phyloP scores from a whole-genome alignment of 2,113 vertebrate genomes.

The Clupea harengus region DNA sequence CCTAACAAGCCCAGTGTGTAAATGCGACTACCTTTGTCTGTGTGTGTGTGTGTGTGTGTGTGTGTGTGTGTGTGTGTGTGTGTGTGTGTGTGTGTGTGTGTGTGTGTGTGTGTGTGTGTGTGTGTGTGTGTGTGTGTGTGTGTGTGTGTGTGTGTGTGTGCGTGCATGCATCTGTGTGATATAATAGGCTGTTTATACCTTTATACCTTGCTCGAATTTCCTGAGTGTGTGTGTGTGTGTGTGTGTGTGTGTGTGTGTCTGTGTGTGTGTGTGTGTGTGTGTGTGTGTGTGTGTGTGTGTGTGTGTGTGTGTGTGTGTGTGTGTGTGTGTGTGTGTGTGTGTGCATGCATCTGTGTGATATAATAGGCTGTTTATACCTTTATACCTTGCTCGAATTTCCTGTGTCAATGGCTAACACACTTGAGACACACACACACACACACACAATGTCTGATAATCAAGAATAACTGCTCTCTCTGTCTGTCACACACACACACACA shows the following conservation, averaged over 20 bases:
- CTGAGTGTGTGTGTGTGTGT: not conserved
- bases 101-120: not conserved
- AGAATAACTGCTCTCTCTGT: too few species aligned
- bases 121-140: not conserved
- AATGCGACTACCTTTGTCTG: not conserved
- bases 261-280: not conserved
- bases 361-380: not conserved
- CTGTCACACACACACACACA: too few species aligned
- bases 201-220: not conserved
- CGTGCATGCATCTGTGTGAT: too few species aligned
- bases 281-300: not conserved
- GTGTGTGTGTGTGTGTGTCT: conserved; percentile 14
- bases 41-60: not conserved
- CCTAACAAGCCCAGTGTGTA: not conserved
- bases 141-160: too few species aligned
- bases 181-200: not conserved
- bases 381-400: not conserved
- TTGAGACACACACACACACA: too few species aligned
- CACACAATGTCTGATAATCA: too few species aligned
- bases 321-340: too few species aligned
- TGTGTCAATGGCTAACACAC: too few species aligned
- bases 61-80: conserved; percentile 12
- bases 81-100: not conserved
- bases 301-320: too few species aligned
- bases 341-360: too few species aligned